These are phyloP conservation scores for Pissodes strobi DNA, from an alignment of 1,140 invertebrate genomes.

Conservation along the genomic window DNA sequence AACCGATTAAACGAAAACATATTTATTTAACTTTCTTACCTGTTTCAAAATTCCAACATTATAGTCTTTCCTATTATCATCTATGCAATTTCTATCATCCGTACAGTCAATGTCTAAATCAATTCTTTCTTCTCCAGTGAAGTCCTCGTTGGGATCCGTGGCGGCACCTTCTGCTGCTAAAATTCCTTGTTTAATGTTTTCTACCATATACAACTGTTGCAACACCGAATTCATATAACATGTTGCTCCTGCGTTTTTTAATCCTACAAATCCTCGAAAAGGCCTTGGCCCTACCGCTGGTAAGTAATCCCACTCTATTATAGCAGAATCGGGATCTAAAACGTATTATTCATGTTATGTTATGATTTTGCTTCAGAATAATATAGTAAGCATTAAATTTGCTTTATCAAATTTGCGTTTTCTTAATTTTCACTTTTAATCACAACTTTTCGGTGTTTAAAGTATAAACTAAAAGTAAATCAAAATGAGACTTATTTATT, in stretches of 20 bases:
- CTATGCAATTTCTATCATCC: constrained; percentile 61
- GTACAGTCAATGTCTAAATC: constrained; percentile 49
- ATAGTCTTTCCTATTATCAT: constrained; percentile 78
- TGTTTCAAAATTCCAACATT: constrained; percentile 96
- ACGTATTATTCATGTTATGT: too few species aligned
- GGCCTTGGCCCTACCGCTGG: constrained; percentile 93
- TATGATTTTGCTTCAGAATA: too few species aligned
- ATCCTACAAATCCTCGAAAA: constrained; percentile 88
- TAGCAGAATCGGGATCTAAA: constrained; percentile 73
- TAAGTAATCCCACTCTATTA: constrained; percentile 96
- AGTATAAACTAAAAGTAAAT: too few species aligned
- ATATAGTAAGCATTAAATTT: too few species aligned
- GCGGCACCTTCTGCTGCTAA: constrained; percentile 83
- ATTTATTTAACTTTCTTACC: too few species aligned
- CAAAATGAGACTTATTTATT: too few species aligned
- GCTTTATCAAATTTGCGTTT: too few species aligned
- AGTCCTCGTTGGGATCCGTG: constrained; percentile 86
- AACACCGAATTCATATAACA: constrained; percentile 99
- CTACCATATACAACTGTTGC: constrained; percentile 96
- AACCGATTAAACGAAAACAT: too few species aligned
- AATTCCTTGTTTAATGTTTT: constrained; percentile 79
- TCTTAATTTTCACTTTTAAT: too few species aligned
- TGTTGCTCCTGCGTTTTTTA: constrained; percentile 98
- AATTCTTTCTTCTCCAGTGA: constrained; percentile 76
- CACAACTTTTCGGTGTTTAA: too few species aligned